phyloP scores from a whole-genome alignment of 2,797 vertebrate species.

The Dendrocincla tyrannina region DNA sequence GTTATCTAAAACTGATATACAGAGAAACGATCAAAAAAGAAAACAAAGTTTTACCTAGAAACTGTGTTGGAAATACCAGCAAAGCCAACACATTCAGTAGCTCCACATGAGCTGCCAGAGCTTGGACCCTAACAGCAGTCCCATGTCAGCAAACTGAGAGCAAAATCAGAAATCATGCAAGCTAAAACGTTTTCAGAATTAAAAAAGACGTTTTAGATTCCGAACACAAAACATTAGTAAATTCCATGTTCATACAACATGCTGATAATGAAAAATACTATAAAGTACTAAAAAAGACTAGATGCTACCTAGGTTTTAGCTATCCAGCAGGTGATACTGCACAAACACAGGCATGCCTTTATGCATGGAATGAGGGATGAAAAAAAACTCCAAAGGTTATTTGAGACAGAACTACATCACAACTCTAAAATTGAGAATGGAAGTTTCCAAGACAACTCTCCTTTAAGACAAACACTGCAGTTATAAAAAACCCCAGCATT shows the following conservation, averaged over 20 bases:
- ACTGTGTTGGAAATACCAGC: background rate
- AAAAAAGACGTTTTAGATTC: background rate
- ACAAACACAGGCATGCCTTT: background rate
- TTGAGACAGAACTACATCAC: background rate
- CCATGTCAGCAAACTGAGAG: background rate
- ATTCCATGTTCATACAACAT: background rate
- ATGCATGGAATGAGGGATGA: rapidly evolving
- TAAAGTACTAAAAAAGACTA: background rate
- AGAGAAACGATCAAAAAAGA: background rate
- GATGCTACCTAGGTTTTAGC: background rate
- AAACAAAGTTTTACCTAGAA: background rate
- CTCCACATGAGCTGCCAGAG: background rate
- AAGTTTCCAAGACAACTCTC: background rate
- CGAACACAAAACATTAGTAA: background rate
- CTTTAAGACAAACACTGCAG: background rate
- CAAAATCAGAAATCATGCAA: background rate
- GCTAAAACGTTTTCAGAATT: background rate
- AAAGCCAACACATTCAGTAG: background rate
- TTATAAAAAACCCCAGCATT: background rate
- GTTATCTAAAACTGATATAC: background rate
- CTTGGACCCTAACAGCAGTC: background rate
- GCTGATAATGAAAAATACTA: background rate
- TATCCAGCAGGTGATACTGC: background rate
- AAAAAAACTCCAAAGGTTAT: background rate
- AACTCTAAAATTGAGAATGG: background rate